phyloP scores from a whole-genome alignment of 2,888 invertebrate species.

The Patella caerulea region DNA sequence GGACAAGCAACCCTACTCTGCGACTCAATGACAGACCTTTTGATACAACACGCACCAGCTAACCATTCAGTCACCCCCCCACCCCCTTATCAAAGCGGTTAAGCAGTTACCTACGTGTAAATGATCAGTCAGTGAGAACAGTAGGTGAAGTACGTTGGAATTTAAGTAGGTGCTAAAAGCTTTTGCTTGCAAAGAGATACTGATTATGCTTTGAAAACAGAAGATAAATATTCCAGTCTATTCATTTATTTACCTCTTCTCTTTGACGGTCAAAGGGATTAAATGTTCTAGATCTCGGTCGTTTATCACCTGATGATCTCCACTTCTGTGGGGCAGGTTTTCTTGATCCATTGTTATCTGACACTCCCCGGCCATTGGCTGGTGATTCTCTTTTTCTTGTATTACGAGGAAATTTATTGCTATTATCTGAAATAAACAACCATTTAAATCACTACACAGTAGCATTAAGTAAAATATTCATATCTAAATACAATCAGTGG shows the following conservation, averaged over 20 bases:
- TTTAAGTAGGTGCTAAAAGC: too few relatives aligned
- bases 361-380: constrained; percentile 40
- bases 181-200: too few relatives aligned
- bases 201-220: neutral
- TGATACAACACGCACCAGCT: too few relatives aligned
- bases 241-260: constrained; percentile 59
- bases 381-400: constrained; percentile 46
- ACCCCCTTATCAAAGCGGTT: too few relatives aligned
- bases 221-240: neutral
- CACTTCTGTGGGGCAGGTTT: constrained; percentile 81
- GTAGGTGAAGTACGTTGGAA: too few relatives aligned
- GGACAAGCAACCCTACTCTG: too few relatives aligned
- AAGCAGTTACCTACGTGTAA: too few relatives aligned
- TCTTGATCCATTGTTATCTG: constrained; percentile 42
- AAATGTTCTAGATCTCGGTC: constrained; percentile 80
- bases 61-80: too few relatives aligned
- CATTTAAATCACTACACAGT: neutral
- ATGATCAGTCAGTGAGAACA: too few relatives aligned
- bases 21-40: too few relatives aligned
- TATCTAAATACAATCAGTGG: too few relatives aligned
- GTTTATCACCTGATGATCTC: constrained; percentile 79
- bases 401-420: constrained; percentile 42
- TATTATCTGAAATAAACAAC: constrained; percentile 43
- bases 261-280: constrained; percentile 76
- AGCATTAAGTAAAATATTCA: neutral